Percentiles rank a stretch among this genome's conserved stretches.
Evolutionary conservation across 2,113 vertebrate genomes (phyloP).

Genomic region (Stictonetta naevosa): DNA sequence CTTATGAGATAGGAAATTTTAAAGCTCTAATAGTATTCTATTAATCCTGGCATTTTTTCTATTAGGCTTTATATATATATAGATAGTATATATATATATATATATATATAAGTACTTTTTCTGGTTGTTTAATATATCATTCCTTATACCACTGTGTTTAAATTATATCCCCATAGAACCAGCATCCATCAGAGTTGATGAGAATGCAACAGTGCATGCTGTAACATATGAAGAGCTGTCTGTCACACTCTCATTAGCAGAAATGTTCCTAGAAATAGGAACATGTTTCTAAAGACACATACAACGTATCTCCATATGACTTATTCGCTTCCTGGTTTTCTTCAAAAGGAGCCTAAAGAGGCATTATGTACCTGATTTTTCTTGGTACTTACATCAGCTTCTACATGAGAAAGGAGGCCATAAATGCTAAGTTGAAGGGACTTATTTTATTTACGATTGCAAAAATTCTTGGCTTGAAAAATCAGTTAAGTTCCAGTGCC

Average conservation of each 20-base stretch:
- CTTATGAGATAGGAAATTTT: background rate
- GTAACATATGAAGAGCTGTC: background rate
- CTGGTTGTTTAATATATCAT: background rate
- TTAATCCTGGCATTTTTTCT: background rate
- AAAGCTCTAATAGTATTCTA: background rate
- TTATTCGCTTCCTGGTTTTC: background rate
- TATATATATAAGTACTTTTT: background rate
- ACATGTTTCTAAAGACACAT: background rate
- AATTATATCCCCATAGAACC: background rate
- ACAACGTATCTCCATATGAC: background rate
- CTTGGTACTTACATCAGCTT: slow-evolving; percentile 25
- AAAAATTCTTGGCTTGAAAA: slow-evolving; percentile 36
- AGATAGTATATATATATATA: background rate
- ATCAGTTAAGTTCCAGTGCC: slow-evolving; percentile 14
- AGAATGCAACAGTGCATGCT: background rate
- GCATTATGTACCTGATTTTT: background rate
- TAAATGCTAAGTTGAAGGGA: background rate
- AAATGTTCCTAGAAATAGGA: background rate
- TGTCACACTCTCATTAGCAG: background rate
- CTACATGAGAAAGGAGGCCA: slow-evolving; percentile 14
- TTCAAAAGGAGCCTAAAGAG: slow-evolving; percentile 23
- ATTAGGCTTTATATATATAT: background rate
- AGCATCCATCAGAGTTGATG: background rate
- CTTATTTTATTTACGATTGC: slow-evolving; percentile 30
- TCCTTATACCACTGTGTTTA: background rate